Evolutionary conservation across 1,140 invertebrate genomes (phyloP).

Genomic region (Aporrectodea caliginosa): DNA sequence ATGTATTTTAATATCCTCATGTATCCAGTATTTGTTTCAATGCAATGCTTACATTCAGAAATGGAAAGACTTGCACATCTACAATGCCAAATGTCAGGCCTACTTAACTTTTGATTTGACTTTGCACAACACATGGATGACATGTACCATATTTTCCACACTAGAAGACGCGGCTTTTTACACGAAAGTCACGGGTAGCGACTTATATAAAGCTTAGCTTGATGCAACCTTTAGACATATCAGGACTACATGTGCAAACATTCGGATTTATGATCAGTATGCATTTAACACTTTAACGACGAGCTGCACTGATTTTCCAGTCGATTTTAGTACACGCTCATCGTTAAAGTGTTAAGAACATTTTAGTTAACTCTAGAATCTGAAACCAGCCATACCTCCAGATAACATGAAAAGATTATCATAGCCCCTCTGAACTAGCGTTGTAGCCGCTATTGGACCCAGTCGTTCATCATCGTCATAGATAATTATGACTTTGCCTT

Average conservation of each 20-base stretch:
- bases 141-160: too few relatives aligned
- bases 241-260: not conserved
- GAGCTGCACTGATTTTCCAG: not conserved
- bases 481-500: slow-evolving; percentile 58
- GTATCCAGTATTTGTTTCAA: too few relatives aligned
- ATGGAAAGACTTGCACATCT: too few relatives aligned
- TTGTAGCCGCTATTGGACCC: slow-evolving; percentile 53
- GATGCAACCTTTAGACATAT: too few relatives aligned
- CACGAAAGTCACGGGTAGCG: too few relatives aligned
- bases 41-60: too few relatives aligned
- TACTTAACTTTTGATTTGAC: too few relatives aligned
- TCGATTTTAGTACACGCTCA: not conserved
- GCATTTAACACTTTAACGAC: not conserved
- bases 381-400: slow-evolving; percentile 51
- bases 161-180: too few relatives aligned
- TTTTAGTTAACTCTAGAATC: not conserved
- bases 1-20: too few relatives aligned
- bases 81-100: too few relatives aligned
- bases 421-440: slow-evolving; percentile 59
- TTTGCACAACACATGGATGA: too few relatives aligned
- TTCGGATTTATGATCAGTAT: not conserved
- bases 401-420: slow-evolving; percentile 60
- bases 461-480: slow-evolving; percentile 60
- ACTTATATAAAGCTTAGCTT: too few relatives aligned
- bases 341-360: not conserved